A percentile compares a stretch with the other conserved stretches of the same genome.
phyloP scores from a whole-genome alignment of 2,113 vertebrate genomes.

The Nothobranchius kuhntae region DNA sequence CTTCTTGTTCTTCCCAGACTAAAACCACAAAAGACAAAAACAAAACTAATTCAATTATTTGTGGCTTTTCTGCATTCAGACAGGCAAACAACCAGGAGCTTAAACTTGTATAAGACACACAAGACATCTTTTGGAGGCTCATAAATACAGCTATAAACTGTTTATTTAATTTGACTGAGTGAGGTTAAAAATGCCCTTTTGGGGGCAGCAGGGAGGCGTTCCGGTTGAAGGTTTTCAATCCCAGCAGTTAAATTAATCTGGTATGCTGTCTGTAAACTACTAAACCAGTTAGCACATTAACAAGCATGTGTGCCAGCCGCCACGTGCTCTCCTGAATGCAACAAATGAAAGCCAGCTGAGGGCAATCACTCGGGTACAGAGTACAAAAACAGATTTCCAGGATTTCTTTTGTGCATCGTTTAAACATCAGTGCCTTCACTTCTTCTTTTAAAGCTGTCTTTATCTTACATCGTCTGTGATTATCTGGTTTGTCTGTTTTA shows the following conservation, averaged over 20 bases:
- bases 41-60: constrained; percentile 29
- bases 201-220: not conserved
- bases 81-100: constrained; percentile 18
- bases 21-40: constrained; percentile 18
- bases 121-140: constrained; percentile 16
- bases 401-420: not conserved
- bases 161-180: constrained; percentile 35
- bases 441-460: not conserved
- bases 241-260: constrained; percentile 52
- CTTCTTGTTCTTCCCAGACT: constrained; percentile 27
- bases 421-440: not conserved
- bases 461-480: no score
- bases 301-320: constrained; percentile 61
- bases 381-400: not conserved
- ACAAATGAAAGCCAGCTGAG: constrained; percentile 66
- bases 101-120: constrained; percentile 21
- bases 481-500: no score
- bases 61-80: constrained; percentile 9
- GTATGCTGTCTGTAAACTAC: constrained; percentile 70
- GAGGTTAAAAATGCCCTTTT: constrained; percentile 25
- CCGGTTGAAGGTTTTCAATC: not conserved
- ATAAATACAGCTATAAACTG: constrained; percentile 34
- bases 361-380: not conserved
- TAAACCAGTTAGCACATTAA: constrained; percentile 72
- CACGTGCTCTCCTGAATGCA: constrained; percentile 21